Conservation (phyloP, 2,113 vertebrate species). For the Notechis scutatus region DNA sequence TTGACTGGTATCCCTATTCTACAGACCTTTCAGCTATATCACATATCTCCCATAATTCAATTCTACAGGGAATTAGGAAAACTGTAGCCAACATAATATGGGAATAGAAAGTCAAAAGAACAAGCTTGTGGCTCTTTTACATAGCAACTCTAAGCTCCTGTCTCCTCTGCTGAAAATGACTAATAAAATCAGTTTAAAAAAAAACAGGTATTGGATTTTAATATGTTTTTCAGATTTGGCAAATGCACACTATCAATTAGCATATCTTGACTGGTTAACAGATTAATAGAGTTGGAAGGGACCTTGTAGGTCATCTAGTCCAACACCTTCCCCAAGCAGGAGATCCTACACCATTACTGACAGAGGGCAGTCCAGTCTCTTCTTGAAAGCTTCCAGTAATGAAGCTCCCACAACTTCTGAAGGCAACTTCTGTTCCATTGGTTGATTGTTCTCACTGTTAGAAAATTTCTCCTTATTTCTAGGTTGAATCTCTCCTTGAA, state of each 20-base stretch:
- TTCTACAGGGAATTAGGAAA: neutral
- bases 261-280: neutral
- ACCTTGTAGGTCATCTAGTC: no score
- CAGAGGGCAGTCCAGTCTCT: no score
- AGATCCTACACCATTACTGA: no score
- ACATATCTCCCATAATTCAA: neutral
- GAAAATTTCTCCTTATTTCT: no score
- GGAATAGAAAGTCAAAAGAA: neutral
- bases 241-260: neutral
- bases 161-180: neutral
- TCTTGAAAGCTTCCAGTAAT: no score
- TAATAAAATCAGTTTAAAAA: neutral
- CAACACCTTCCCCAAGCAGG: no score
- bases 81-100: neutral
- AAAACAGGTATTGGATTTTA: neutral
- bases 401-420: no score
- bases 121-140: neutral
- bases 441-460: no score
- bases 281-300: no score
- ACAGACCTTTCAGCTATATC: neutral
- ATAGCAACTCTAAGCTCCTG: neutral
- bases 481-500: no score
- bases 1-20: neutral
- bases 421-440: no score
- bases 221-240: neutral